Evolutionary conservation across 2,888 invertebrate genomes (phyloP).

Genomic region (Agapetus fuscipes): DNA sequence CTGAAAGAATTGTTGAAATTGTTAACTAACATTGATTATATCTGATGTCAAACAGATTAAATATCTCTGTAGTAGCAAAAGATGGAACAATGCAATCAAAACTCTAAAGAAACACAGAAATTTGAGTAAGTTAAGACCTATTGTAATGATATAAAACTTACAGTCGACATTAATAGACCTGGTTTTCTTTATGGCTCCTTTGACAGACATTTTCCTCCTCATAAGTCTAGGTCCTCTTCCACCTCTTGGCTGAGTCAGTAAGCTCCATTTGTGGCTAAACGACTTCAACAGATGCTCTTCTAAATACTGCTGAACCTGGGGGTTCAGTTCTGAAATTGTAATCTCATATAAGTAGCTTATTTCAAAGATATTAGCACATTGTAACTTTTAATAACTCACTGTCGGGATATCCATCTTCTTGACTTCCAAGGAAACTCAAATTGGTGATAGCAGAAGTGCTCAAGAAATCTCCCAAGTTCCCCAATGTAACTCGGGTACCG

Average conservation of each 20-base stretch:
- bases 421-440: conserved; percentile 87
- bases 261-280: conserved; percentile 60
- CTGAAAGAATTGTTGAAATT: too few species aligned
- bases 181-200: conserved; percentile 89
- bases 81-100: too few species aligned
- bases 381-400: conserved; percentile 48
- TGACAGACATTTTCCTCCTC: conserved; percentile 73
- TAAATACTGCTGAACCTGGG: conserved; percentile 77
- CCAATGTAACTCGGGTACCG: conserved; percentile 94
- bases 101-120: too few species aligned
- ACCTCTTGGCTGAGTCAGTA: conserved; percentile 47
- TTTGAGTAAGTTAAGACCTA: too few species aligned
- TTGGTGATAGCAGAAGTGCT: conserved; percentile 97
- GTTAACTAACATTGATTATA: neutral
- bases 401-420: conserved; percentile 86
- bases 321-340: conserved; percentile 57
- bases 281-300: conserved; percentile 79
- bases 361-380: conserved; percentile 5
- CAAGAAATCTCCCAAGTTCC: conserved; percentile 89
- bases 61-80: too few species aligned
- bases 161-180: conserved; percentile 87
- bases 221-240: conserved; percentile 45
- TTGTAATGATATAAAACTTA: too few species aligned
- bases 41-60: too few species aligned
- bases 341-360: neutral